Conservation (phyloP, 2,797 vertebrate genomes). For the Falco rusticolus region DNA sequence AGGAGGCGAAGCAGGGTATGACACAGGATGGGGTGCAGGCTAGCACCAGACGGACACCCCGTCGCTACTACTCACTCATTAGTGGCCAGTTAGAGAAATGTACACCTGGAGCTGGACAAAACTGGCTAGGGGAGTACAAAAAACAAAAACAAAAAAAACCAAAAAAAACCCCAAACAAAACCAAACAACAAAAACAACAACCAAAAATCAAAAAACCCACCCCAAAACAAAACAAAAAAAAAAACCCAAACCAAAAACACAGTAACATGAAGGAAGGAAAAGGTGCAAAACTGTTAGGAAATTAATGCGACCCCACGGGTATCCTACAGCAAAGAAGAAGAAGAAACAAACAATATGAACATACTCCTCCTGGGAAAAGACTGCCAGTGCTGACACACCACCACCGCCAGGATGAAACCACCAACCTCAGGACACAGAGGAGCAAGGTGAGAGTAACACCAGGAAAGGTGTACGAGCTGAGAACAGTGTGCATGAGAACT, state of each 20-base stretch:
- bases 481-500: not conserved
- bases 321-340: not conserved
- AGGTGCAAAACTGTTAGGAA: not conserved
- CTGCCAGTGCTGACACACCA: not conserved
- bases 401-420: not conserved
- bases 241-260: not conserved
- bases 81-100: not conserved
- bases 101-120: not conserved
- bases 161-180: too few species aligned
- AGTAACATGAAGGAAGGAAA: not conserved
- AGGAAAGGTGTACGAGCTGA: not conserved
- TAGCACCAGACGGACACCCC: not conserved
- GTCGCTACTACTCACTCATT: not conserved
- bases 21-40: too few species aligned
- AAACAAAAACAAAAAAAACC: too few species aligned
- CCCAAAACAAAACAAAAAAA: not conserved
- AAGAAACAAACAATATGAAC: not conserved
- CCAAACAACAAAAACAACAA: too few species aligned
- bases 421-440: not conserved
- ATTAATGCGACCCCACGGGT: not conserved
- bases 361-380: not conserved
- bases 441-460: not conserved
- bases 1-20: accelerated
- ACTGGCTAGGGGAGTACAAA: not conserved
- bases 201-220: too few species aligned